Base-by-base conservation (phyloP, 2,113 vertebrate genomes). In the Pelusios castaneus region DNA sequence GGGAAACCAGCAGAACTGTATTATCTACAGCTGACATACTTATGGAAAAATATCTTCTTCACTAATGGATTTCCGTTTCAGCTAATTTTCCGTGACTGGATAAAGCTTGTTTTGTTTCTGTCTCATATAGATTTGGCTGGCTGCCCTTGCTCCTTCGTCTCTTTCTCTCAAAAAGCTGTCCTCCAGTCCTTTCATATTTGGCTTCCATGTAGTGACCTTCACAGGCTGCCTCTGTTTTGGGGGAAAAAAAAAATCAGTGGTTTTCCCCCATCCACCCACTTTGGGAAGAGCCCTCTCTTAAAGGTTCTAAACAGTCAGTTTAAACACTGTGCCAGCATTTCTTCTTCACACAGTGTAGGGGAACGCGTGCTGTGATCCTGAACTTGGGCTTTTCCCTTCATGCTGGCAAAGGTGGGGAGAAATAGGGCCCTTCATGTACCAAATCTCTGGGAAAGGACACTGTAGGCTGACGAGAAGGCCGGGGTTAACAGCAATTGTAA, bases 31-130 rank as follows among this genome's bases (percentile, higher is more conserved):
- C 0, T 0, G 43, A 5, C 49, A 7, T 13, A 24, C 38, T 75
- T 45, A 38, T 58, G 93, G 90, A 92, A 94, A 94, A 0, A 5
- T 85, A 4, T 24, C 2, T 2, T 38, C 41, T 60, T 47, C 85
- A 51, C 1, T 70, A 83, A 47, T 52, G 54, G 67, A 5, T 13
- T 85, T 85, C 82, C 54, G 47, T 12, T 47, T 83, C 58, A 76
- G n/a, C 2, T 47, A 78, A 56, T 82, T 70, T 94, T 94, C 89
- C 85, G 51, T 79, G 78, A 3, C 5, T 16, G 55, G 67, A 6
- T 88, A 22, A 60, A 45, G 29, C 12, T 55, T 56, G 38, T 56
- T 60, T 87, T 94, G 82, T 95, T 92, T 91, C 86, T 88, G 17
- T 95, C 95, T 76, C 89, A 73, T 21, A 77, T 79, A 31, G 41